phyloP scores from a whole-genome alignment of 2,888 invertebrate species.

The Halictus quadricinctus region DNA sequence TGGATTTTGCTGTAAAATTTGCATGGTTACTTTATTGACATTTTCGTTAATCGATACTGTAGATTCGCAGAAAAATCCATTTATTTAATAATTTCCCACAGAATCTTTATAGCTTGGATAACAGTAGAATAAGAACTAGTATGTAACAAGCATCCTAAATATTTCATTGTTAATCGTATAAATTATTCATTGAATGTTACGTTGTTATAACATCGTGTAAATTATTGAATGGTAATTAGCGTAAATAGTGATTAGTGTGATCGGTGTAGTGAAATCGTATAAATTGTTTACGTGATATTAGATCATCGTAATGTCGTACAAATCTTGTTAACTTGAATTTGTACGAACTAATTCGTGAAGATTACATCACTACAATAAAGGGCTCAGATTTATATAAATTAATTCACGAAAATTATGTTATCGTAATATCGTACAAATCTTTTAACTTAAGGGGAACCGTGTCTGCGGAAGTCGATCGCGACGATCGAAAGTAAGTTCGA shows the following conservation, averaged over 20 bases:
- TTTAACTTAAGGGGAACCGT: neutral
- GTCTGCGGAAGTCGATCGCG: slow-evolving; percentile 26
- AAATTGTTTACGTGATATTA: neutral
- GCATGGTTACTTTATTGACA: neutral
- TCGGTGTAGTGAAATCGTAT: neutral
- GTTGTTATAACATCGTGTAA: neutral
- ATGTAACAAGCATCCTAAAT: no score
- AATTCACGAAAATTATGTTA: no score
- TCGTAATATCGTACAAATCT: no score
- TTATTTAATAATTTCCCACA: neutral
- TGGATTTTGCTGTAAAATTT: no score
- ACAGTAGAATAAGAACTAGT: no score
- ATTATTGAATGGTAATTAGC: neutral
- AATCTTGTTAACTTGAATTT: neutral
- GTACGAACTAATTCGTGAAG: neutral
- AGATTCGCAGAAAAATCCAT: neutral
- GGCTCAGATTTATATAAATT: no score
- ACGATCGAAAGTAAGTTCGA: slow-evolving; percentile 55
- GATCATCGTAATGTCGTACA: no score
- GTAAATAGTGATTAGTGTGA: neutral
- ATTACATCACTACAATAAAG: no score
- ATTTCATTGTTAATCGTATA: no score
- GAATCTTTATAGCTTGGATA: no score
- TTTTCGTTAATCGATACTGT: neutral
- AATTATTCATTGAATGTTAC: no score